Percentiles rank a stretch among this genome's conserved stretches.
Evolutionary conservation across 2,113 vertebrate genomes (phyloP).

Genomic region (Prochilodus magdalenae): DNA sequence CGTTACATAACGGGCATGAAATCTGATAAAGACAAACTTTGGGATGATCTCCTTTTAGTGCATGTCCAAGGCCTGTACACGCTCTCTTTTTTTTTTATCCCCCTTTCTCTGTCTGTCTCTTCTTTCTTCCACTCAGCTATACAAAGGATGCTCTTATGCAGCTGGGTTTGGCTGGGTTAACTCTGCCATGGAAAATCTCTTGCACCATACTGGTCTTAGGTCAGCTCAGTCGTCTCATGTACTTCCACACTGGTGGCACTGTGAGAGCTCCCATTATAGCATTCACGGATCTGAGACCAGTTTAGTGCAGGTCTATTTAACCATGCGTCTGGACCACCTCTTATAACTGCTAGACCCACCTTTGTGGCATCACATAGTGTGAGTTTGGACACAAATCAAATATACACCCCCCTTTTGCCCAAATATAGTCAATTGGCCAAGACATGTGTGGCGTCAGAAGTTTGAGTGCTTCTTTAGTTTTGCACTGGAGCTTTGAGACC

Average conservation of each 20-base stretch:
- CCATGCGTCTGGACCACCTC: background rate
- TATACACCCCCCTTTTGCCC: too few relatives aligned
- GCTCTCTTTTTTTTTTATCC: background rate
- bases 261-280: background rate
- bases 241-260: background rate
- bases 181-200: background rate
- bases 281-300: background rate
- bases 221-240: background rate
- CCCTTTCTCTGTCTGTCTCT: background rate
- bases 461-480: background rate
- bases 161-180: background rate
- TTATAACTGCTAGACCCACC: background rate
- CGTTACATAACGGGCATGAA: background rate
- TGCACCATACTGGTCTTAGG: background rate
- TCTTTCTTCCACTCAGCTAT: background rate
- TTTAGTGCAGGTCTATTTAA: background rate
- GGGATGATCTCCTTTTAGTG: background rate
- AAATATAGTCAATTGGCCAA: background rate
- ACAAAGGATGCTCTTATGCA: constrained; percentile 6
- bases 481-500: background rate
- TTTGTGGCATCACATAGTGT: background rate
- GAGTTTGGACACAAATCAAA: background rate
- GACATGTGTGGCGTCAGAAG: background rate
- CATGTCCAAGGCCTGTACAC: background rate
- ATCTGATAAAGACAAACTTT: constrained; percentile 15